Base-by-base conservation (phyloP, 2,113 vertebrate genomes). In the Phalacrocorax carbo region DNA sequence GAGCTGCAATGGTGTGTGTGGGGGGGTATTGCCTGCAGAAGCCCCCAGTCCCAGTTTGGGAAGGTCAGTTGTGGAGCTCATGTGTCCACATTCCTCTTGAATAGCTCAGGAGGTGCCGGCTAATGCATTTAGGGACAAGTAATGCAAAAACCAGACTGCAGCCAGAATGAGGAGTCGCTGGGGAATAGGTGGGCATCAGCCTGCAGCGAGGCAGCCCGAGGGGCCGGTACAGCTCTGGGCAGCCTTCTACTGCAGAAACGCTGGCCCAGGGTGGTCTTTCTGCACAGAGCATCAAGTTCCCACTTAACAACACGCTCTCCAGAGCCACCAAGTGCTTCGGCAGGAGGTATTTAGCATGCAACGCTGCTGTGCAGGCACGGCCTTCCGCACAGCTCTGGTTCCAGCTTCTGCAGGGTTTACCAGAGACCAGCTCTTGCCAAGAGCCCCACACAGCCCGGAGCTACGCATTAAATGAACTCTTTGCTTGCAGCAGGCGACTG, bases 371-470 rank as follows among this genome's bases (percentile, higher is more conserved):
- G 15, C 30, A 4, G 42, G 15, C 25, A 11, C 55, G 27, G 40
- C 2, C 42, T 15, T n/a, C 71, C 11, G 2, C 36, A 5, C 38
- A 2, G 55, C 77, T 11, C 85, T 1, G 3, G 6, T 22, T 44
- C 42, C 44, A 29, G 44, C 68, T 22, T 18, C 6, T 3, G 30
- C 1, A 16, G 49, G 7, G 49, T 17, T 83, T 13, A 17, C 16
- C 21, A 5, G 27, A 1, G 65, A 4, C 5, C 15, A 6, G 5
- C 25, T 32, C 71, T 30, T 11, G 64, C 65, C 54, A 34, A 8
- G 60, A 77, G 70, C 32, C 8, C 4, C 4, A 0, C 3, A 0
- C 48, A 52, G 54, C 72, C 78, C 4, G 0, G 27, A 66, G 46
- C 27, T 5, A 5, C 4, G 69, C 84, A 72, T 85, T 8, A 9